Base-by-base conservation (phyloP, 2,888 invertebrate species). In the Drosophila diplacantha region DNA sequence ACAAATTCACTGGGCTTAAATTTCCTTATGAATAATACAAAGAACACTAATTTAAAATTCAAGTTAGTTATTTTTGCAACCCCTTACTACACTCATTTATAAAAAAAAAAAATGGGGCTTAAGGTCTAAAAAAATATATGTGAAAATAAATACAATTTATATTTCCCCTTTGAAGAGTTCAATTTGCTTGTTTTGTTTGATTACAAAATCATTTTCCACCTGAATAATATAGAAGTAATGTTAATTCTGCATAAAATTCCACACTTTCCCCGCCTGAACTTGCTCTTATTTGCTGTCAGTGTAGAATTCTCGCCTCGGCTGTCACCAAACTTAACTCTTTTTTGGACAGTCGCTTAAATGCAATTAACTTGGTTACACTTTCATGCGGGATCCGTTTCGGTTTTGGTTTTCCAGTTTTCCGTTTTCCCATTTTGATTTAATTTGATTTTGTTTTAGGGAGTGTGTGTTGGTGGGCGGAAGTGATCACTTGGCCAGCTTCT, bases 381-480 rank as follows among this genome's bases (percentile, higher is more conserved):
- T 65, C 24, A 62, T 62, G 62, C 43, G 62, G 62, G 54, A 31
- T 11, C 18, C 7, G 14, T 58, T 58, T 22, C 11, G 32, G 58
- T 26, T 62, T 35, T 52, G 20, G 8, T 57, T 34, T 34, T 32
- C 1, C 43, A 49, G 43, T 55, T 58, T 61, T 62, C n/a, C 4
- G 26, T n/a, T 38, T 58, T 32, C 14, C 11, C 39, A 39, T 39
- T 39, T 59, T 31, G 9, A 31, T 46, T 59, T n/a, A 43, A 41
- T 41, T 41, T 35, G n/a, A 35, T 34, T 41, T 16, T 20, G 8
- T 26, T 12, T 12, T 8, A 7, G 22, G 1, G 12, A 26, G 26
- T 14, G n/a, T 8, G 41, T 43, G 2, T 24, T 43, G 29, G 39
- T 12, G 31, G 62, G 38, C 75, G 74, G 74, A 75, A 75, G 64